Evolutionary conservation across 2,113 vertebrate genomes (phyloP), one percentile per base, ranked within the genome.

Genomic region (Boleophthalmus pectinirostris): DNA sequence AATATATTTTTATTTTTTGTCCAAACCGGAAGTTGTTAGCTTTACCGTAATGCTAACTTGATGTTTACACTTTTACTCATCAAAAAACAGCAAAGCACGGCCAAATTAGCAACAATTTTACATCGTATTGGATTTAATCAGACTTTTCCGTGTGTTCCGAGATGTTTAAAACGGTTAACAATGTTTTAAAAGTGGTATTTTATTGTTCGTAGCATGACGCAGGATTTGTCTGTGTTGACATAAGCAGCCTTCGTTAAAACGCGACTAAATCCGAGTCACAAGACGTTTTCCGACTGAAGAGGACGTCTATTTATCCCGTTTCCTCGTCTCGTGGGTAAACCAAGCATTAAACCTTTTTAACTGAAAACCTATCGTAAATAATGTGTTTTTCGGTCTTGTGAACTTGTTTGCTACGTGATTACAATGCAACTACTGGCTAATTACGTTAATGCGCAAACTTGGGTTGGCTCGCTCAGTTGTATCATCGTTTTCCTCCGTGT

Each of bases 241-340:
- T 56, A 78, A 82, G 77, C 84, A 69, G 78, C 74, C 70, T 45
- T 5, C 69, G 14, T 74, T 21, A 47, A 79, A 47, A 70, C 75
- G 47, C 47, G 4, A 65, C 47, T 23, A 77, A 85, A 86, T 81
- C 85, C 75, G 46, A 87, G 87, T 90, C 89, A 86, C 81, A 84
- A 86, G 89, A 85, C 81, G 68, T 64, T 66, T 29, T 21, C 54
- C 60, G 60, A 3, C 51, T 6, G 54, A 74, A 68, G 53, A 18
- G 12, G 23, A 20, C 57, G 20, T 38, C 63, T 33, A 29, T 57
- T 56, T 25, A 51, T 16, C n/a, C 0, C 15, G 2, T 0, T 3
- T 18, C 61, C 18, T 38, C 29, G 0, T 5, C 33, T 12, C 29
- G 11, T 51, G 77, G 86, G 88, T 86, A 79, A 74, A 20, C 24